A percentile compares a stretch with the other conserved stretches of the same genome.
Evolutionary conservation across 2,888 invertebrate genomes (phyloP).

Genomic region (Plebejus argus): DNA sequence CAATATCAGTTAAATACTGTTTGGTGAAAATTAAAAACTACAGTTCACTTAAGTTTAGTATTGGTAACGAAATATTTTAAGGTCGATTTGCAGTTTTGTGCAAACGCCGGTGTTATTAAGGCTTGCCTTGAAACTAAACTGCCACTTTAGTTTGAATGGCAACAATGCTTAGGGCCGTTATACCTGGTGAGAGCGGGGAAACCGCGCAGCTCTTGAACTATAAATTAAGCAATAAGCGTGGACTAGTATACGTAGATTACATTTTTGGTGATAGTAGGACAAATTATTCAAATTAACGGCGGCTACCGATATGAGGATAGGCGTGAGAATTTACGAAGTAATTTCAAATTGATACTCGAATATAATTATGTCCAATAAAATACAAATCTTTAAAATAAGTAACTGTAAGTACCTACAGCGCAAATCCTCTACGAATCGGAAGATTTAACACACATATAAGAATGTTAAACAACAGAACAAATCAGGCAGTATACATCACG

Average conservation of each 20-base stretch:
- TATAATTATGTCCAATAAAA: no score
- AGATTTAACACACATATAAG: no score
- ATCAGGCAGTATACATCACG: no score
- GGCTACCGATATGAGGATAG: no score
- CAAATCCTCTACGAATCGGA: no score
- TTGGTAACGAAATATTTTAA: background rate
- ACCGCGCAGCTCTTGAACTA: background rate
- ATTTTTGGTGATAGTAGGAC: background rate
- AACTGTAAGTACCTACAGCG: no score
- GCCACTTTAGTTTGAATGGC: background rate
- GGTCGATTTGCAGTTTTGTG: background rate
- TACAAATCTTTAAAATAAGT: no score
- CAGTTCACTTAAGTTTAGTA: background rate
- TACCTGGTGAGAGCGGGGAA: background rate
- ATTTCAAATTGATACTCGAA: no score
- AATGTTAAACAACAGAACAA: no score
- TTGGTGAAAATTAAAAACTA: background rate
- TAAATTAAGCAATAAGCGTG: background rate
- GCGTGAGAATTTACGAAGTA: no score
- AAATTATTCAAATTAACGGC: no score
- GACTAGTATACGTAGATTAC: background rate
- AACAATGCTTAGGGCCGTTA: conserved; percentile 10
- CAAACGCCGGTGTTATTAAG: background rate
- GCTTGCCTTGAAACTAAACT: conserved; percentile 14
- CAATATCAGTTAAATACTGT: no score